Conservation (phyloP, 2,888 invertebrate genomes). For the Cheilosia pagana region DNA sequence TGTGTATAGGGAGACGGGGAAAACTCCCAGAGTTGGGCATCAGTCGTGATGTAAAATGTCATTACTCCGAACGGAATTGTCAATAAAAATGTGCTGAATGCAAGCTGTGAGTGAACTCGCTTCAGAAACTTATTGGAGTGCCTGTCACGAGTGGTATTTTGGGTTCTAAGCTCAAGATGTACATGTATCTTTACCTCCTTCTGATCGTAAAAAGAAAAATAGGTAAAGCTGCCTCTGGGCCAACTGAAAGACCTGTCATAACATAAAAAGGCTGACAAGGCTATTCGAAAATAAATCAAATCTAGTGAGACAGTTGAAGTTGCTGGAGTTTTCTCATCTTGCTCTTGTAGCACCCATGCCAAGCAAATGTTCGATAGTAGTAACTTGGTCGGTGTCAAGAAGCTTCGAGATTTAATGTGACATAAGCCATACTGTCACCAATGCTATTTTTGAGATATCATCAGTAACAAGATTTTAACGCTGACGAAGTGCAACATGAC, state of each 20-base stretch:
- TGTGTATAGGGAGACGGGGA: conserved; percentile 42
- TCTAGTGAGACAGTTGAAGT: background rate
- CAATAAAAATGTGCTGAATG: conserved; percentile 23
- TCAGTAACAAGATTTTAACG: no score
- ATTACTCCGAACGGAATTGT: conserved; percentile 35
- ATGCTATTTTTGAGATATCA: no score
- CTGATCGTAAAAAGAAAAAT: conserved; percentile 4
- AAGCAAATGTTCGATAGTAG: no score
- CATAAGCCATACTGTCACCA: no score
- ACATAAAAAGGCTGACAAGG: background rate
- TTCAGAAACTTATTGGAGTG: conserved; percentile 10
- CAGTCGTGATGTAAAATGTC: conserved; percentile 53
- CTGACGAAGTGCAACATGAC: no score
- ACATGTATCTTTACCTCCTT: no score
- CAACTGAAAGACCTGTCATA: conserved; percentile 4
- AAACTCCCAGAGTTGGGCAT: conserved; percentile 34
- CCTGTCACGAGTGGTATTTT: conserved; percentile 26
- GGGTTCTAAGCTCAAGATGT: background rate
- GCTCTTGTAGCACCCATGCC: no score
- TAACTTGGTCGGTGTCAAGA: no score
- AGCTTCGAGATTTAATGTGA: no score
- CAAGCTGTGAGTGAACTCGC: background rate
- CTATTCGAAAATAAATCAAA: conserved; percentile 7
- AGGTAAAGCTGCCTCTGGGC: conserved; percentile 2
- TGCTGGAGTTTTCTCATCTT: background rate